Base-by-base conservation (phyloP, 2,888 invertebrate species). In the Synergus itoensis region DNA sequence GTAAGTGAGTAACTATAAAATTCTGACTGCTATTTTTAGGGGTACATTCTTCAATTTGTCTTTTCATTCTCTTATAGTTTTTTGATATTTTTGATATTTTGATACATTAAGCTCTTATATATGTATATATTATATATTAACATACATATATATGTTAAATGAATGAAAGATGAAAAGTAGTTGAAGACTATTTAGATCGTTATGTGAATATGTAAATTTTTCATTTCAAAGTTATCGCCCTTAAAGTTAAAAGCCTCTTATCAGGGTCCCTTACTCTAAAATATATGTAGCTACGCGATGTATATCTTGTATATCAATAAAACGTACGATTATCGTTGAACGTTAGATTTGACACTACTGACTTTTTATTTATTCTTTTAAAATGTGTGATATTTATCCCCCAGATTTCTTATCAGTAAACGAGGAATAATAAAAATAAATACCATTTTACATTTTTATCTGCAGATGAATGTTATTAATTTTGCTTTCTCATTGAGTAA, bases 301-400 rank as follows among this genome's bases (percentile, higher is more conserved):
- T 90, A 90, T 89, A 90, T 90, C 90, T 91, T 91, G 91, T 91
- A 90, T 90, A 91, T 91, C 91, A 88, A 88, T 89, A 88, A 89
- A 87, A 87, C 82, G 86, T 87, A 86, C 87, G 85, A 89, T 91
- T 89, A 89, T 86, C 88, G 88, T 91, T 89, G 82, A 73, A 48
- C 69, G 69, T 73, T 73, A 73, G 69, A 73, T 73, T 73, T 73
- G 45, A 73, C 4, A 16, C 8, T 48, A 28, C 14, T 21, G n/a
- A 16, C 28, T 48, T 9, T 36, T 48, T 0, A 48, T 73, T 73
- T 28, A 8, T 4, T 11, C 14, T 43, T 11, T n/a, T 1, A 16
- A 36, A 16, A n/a, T 48, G 1, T 16, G 12, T 0, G 21, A 21
- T 45, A 4, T 9, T 48, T 45, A 21, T 7, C 18, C n/a, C 8